A percentile compares a stretch with the other conserved stretches of the same genome.
These are phyloP conservation scores for Hedychridium roseum DNA, from an alignment of 2,888 invertebrate species.

Conservation along the genomic window DNA sequence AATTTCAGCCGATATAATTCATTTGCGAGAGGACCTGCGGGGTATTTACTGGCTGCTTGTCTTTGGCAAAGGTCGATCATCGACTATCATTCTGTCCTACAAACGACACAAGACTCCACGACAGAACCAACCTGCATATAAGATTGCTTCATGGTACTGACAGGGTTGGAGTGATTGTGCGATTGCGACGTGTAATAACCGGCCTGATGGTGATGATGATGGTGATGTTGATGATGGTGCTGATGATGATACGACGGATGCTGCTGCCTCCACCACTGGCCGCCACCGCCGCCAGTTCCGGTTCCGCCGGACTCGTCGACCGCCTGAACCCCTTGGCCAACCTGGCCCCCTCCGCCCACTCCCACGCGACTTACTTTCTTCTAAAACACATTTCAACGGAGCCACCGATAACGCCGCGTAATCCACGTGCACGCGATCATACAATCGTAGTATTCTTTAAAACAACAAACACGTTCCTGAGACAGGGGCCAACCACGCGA, in stretches of 20 bases:
- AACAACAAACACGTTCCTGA: no score
- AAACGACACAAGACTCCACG: no score
- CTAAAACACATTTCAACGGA: constrained; percentile 48
- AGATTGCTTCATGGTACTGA: constrained; percentile 64
- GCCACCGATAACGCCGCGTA: no score
- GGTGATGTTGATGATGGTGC: constrained; percentile 45
- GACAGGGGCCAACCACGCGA: no score
- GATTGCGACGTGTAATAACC: constrained; percentile 60
- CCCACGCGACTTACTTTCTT: constrained; percentile 62
- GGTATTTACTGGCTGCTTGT: no score
- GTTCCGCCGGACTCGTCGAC: constrained; percentile 54
- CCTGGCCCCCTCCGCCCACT: constrained; percentile 56
- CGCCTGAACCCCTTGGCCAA: constrained; percentile 55
- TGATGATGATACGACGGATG: constrained; percentile 48
- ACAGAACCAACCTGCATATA: constrained; percentile 63
- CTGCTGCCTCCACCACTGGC: constrained; percentile 60
- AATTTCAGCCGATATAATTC: no score
- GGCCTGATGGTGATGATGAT: constrained; percentile 56
- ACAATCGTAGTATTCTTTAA: no score
- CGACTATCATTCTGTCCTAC: no score
- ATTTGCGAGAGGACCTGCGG: no score
- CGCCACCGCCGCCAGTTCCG: no score
- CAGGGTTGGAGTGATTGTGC: constrained; percentile 60
- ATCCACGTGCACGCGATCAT: no score
- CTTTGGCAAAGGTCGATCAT: no score